These are phyloP conservation scores for Thamnophis elegans DNA, from an alignment of 2,797 vertebrate species.

Conservation along the genomic window DNA sequence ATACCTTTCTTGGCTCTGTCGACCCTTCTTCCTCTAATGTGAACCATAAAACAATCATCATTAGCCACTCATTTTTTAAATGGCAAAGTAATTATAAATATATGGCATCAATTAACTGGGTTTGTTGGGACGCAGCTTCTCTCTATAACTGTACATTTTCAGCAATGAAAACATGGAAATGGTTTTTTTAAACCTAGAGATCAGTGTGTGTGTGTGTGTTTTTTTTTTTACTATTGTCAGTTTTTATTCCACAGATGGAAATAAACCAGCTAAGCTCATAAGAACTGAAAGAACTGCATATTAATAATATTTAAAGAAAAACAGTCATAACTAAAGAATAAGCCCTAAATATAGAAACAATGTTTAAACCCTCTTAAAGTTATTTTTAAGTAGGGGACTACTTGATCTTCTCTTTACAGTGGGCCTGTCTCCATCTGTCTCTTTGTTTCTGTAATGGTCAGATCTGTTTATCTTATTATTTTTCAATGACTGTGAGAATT, in stretches of 20 bases:
- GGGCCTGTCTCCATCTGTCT: background rate
- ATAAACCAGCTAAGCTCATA: background rate
- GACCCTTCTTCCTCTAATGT: background rate
- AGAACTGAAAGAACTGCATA: background rate
- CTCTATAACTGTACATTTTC: background rate
- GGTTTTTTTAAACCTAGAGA: background rate
- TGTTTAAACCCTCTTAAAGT: background rate
- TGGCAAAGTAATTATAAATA: background rate
- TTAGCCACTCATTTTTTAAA: background rate
- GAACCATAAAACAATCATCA: background rate
- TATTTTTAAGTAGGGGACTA: background rate
- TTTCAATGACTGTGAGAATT: background rate
- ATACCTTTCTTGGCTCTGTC: background rate
- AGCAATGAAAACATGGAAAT: background rate
- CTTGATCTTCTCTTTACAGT: background rate
- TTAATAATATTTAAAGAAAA: background rate
- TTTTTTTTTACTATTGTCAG: background rate
- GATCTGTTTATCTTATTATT: background rate
- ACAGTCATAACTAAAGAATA: background rate
- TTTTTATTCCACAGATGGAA: background rate
- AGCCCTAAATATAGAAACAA: background rate
- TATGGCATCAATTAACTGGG: background rate
- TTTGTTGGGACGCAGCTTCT: background rate
- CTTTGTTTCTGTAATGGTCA: background rate
- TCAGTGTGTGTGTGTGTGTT: background rate